phyloP scores from a whole-genome alignment of 2,888 invertebrate genomes.

The Rotaria sp. region DNA sequence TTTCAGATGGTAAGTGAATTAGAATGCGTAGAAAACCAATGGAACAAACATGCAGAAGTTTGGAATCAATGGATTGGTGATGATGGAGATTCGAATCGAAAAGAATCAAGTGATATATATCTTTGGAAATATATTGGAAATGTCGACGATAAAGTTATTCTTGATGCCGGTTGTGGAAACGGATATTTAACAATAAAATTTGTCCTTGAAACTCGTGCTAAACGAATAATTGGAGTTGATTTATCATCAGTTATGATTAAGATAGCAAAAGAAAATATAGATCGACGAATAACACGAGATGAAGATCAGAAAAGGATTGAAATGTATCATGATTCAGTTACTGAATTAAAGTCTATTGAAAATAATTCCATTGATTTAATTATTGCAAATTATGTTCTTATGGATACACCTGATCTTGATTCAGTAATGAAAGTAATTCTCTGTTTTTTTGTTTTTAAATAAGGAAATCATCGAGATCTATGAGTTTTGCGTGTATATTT shows the following conservation, averaged over 20 bases:
- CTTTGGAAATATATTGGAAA: conserved; percentile 18
- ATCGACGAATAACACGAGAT: neutral
- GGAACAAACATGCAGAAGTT: neutral
- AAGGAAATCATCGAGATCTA: too few relatives aligned
- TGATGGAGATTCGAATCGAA: neutral
- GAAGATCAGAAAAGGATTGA: neutral
- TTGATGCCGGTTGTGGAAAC: conserved; percentile 27
- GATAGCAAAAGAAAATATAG: neutral
- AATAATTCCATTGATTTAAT: neutral
- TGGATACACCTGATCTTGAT: conserved; percentile 24
- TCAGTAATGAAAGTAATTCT: neutral
- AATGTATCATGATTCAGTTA: neutral
- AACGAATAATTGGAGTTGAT: neutral
- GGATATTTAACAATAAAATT: neutral
- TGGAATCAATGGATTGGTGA: conserved; percentile 20
- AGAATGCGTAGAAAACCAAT: neutral
- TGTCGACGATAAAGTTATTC: neutral
- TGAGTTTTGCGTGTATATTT: too few relatives aligned
- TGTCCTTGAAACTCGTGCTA: neutral
- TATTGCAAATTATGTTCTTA: neutral
- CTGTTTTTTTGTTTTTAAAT: too few relatives aligned
- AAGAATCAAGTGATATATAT: conserved; percentile 10
- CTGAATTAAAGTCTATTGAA: neutral
- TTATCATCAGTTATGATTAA: neutral
- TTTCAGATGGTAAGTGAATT: neutral